Evolutionary conservation across 23 tunicate species (phyloP).

Genomic region (Trididemnum miniatum): DNA sequence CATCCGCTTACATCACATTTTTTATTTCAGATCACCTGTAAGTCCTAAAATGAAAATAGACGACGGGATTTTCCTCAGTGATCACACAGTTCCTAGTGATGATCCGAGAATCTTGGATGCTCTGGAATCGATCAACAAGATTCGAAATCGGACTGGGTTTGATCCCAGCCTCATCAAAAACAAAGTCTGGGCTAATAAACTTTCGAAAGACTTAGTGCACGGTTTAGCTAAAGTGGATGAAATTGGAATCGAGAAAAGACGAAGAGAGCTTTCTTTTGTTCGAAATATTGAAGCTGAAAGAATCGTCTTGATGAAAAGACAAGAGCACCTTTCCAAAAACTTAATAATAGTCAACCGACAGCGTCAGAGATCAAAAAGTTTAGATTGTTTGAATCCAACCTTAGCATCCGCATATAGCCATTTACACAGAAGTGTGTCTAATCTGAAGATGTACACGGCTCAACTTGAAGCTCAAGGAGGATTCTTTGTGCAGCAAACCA

Average conservation of each 20-base stretch:
- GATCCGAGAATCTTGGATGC: slow-evolving; percentile 45
- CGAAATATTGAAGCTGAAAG: slow-evolving; percentile 40
- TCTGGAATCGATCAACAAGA: slow-evolving; percentile 42
- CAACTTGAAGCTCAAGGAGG: slow-evolving; percentile 51
- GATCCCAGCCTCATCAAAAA: slow-evolving; percentile 46
- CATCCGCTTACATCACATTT: not conserved
- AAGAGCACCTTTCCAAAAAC: not conserved
- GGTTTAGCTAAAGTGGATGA: slow-evolving; percentile 47
- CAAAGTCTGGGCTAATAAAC: slow-evolving; percentile 50
- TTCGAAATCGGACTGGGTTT: slow-evolving; percentile 51
- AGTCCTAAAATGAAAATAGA: slow-evolving; percentile 6
- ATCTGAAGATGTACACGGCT: slow-evolving; percentile 22
- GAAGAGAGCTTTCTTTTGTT: slow-evolving; percentile 2
- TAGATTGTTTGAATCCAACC: not conserved
- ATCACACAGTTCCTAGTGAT: slow-evolving; percentile 53
- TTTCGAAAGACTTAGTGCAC: slow-evolving; percentile 33
- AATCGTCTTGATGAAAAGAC: not conserved
- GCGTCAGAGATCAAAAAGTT: slow-evolving; percentile 10
- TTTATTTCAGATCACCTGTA: slow-evolving; percentile 8
- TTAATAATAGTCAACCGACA: not conserved
- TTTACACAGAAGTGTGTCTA: not conserved
- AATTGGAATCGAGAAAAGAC: slow-evolving; percentile 37
- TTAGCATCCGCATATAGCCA: not conserved
- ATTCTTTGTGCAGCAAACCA: not conserved
- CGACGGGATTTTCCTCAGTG: slow-evolving; percentile 44